These are phyloP conservation scores for Parasteatoda lunata DNA, from an alignment of 2,888 invertebrate species.

Conservation along the genomic window DNA sequence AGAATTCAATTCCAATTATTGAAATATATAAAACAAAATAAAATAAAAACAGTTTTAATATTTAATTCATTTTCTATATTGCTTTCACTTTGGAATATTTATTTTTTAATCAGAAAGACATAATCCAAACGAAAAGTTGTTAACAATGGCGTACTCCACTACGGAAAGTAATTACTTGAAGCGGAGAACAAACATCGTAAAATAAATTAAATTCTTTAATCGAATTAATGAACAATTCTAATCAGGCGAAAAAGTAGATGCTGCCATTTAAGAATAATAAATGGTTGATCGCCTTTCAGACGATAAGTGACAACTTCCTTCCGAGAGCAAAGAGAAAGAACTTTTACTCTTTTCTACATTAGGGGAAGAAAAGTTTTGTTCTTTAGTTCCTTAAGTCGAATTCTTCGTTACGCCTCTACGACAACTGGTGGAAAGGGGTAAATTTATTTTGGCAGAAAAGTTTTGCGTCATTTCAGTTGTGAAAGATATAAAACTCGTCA, in stretches of 20 bases:
- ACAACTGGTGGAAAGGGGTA: neutral
- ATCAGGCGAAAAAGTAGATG: neutral
- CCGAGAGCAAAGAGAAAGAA: neutral
- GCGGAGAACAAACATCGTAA: neutral
- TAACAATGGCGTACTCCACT: too few species aligned
- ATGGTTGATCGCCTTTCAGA: slow-evolving; percentile 1
- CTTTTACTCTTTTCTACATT: neutral
- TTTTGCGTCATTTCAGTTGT: neutral
- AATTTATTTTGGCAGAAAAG: neutral
- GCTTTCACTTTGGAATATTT: too few species aligned
- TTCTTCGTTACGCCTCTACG: neutral
- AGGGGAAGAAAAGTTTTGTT: neutral
- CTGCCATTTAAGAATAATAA: neutral
- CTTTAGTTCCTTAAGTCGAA: neutral
- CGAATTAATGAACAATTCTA: neutral
- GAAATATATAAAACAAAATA: too few species aligned
- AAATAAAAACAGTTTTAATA: too few species aligned
- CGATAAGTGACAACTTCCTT: slow-evolving; percentile 1
- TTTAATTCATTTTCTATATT: too few species aligned
- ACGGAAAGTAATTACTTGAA: neutral
- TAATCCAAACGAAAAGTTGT: too few species aligned
- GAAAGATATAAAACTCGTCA: neutral
- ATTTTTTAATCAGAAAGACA: too few species aligned
- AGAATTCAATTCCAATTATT: too few species aligned
- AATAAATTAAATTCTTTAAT: neutral